A percentile compares a stretch with the other conserved stretches of the same genome.
phyloP scores from a whole-genome alignment of 2,797 vertebrate species.

The Arremon aurantiirostris region DNA sequence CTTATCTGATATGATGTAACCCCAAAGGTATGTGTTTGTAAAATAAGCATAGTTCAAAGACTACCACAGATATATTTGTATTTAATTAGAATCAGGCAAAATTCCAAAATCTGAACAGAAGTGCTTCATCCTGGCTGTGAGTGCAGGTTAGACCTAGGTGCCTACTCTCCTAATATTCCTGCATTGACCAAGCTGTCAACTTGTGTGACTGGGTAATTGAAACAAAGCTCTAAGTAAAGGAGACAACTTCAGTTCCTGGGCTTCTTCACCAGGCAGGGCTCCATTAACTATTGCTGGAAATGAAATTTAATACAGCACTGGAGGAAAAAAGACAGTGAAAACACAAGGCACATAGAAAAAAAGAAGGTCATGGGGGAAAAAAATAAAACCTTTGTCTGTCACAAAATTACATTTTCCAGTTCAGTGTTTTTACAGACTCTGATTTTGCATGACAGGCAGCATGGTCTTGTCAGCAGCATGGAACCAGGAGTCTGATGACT shows the following conservation, averaged over 20 bases:
- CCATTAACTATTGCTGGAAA: background rate
- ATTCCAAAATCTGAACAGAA: conserved; percentile 50
- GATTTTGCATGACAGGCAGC: background rate
- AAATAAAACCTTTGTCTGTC: background rate
- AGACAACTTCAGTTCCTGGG: background rate
- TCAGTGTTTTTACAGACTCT: background rate
- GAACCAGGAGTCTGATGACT: background rate
- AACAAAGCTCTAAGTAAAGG: background rate
- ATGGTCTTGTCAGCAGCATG: background rate
- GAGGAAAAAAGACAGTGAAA: background rate
- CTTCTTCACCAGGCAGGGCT: background rate
- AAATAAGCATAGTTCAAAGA: conserved; percentile 68
- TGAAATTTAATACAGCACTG: background rate
- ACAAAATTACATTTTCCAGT: background rate
- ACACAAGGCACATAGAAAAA: background rate
- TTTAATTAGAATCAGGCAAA: conserved; percentile 68
- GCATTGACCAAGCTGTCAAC: background rate
- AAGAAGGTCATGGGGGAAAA: background rate
- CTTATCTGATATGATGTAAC: conserved; percentile 70
- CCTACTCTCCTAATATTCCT: background rate
- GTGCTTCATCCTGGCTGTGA: background rate
- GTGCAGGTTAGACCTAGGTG: background rate
- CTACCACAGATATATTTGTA: conserved; percentile 57
- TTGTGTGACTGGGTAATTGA: background rate
- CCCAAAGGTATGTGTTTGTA: conserved; percentile 58